A percentile compares a stretch with the other conserved stretches of the same genome.
These are phyloP conservation scores for Rhinoraja longicauda DNA, from an alignment of 2,797 vertebrate genomes.

Conservation along the genomic window DNA sequence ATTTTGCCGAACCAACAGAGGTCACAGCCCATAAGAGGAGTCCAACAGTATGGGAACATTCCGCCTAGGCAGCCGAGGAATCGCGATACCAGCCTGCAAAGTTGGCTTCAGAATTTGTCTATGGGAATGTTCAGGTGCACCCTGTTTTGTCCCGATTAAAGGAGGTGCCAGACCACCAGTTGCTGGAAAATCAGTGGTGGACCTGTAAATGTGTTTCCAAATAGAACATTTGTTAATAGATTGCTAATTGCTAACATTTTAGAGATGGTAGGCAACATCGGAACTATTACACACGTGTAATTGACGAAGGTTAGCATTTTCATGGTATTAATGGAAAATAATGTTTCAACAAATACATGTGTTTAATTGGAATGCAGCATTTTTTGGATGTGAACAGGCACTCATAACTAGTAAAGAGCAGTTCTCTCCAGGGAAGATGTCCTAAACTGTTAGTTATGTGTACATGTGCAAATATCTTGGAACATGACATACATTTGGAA, in stretches of 20 bases:
- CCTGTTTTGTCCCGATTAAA: no score
- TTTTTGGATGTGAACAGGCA: not conserved
- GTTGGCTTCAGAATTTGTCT: no score
- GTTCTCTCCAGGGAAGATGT: not conserved
- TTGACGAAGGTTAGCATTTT: not conserved
- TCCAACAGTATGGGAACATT: no score
- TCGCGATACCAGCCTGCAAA: no score
- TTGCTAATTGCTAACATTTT: not conserved
- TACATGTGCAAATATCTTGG: not conserved
- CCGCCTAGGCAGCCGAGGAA: no score
- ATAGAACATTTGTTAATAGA: not conserved
- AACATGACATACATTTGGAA: not conserved
- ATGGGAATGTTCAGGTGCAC: no score
- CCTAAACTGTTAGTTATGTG: not conserved
- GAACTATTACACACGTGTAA: not conserved
- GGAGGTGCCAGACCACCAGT: no score
- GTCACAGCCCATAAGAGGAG: no score
- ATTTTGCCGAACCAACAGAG: no score
- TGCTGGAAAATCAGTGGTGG: no score
- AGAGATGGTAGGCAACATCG: not conserved
- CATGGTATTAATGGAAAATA: not conserved
- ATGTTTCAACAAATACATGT: not conserved
- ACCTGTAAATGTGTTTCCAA: not conserved
- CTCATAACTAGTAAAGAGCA: not conserved
- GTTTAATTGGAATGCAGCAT: not conserved